A percentile compares a stretch with the other conserved stretches of the same genome.
These are phyloP conservation scores for Cyrtorhinus lividipennis DNA, from an alignment of 1,140 invertebrate species.

Conservation along the genomic window DNA sequence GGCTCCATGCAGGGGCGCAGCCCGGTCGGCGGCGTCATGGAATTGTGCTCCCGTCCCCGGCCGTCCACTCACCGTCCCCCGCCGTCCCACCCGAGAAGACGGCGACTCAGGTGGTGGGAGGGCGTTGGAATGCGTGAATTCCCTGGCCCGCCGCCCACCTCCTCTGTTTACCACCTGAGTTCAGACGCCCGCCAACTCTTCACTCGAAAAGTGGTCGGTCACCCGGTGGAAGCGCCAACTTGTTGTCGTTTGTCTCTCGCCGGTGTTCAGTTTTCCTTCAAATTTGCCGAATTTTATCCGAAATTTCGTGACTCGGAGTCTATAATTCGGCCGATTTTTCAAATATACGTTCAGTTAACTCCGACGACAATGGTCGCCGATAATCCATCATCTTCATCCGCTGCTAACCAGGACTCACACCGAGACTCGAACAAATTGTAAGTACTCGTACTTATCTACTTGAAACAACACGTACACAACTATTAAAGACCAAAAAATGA, in stretches of 20 bases:
- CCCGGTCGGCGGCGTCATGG: no score
- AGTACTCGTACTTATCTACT: not conserved
- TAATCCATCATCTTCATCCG: slow-evolving; percentile 3
- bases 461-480: no score
- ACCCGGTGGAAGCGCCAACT: not conserved
- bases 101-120: not conserved
- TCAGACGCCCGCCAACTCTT: slow-evolving; percentile 6
- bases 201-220: not conserved
- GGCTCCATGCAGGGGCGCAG: no score
- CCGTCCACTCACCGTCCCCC: no score
- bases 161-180: slow-evolving; percentile 2
- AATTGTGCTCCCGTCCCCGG: no score
- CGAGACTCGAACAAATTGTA: slow-evolving; percentile 10
- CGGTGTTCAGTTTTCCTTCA: no score
- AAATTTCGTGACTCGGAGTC: no score
- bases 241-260: not conserved
- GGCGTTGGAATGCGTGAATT: not conserved
- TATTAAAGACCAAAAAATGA: no score
- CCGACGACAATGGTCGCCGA: not conserved
- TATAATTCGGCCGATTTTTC: no score
- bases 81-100: no score
- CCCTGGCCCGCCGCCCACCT: not conserved
- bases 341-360: not conserved
- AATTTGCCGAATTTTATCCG: no score
- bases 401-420: slow-evolving; percentile 3